phyloP scores from a whole-genome alignment of 2,888 invertebrate species.

The Corythucha ciliata region DNA sequence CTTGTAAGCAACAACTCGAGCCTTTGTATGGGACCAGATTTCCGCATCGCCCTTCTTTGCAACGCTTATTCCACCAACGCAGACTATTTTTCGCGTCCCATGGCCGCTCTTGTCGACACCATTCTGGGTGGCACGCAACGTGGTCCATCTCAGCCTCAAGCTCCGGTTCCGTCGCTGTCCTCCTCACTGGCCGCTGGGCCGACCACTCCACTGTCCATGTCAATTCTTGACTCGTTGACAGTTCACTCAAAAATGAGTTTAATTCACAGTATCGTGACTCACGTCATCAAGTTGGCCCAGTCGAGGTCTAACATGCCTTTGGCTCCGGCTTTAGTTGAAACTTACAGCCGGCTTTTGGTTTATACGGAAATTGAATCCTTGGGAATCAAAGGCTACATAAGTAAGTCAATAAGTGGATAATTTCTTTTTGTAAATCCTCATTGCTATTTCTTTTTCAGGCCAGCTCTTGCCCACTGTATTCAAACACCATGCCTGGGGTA shows the following conservation, averaged over 20 bases:
- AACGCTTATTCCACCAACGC: slow-evolving; percentile 93
- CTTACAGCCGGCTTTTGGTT: slow-evolving; percentile 83
- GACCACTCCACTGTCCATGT: slow-evolving; percentile 83
- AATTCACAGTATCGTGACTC: slow-evolving; percentile 74
- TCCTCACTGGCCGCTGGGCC: slow-evolving; percentile 51
- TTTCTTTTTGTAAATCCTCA: slow-evolving; percentile 4
- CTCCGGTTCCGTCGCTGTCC: slow-evolving; percentile 42
- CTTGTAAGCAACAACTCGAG: slow-evolving; percentile 60
- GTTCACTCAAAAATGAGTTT: slow-evolving; percentile 87
- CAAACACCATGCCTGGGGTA: slow-evolving; percentile 89
- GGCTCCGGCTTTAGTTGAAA: slow-evolving; percentile 88
- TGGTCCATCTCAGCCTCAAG: slow-evolving; percentile 38
- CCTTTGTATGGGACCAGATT: slow-evolving; percentile 73
- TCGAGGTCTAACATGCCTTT: slow-evolving; percentile 73
- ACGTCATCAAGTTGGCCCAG: slow-evolving; percentile 83
- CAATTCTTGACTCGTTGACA: slow-evolving; percentile 83
- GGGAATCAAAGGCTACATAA: slow-evolving; percentile 92
- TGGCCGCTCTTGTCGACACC: slow-evolving; percentile 84
- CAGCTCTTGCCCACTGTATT: slow-evolving; percentile 84
- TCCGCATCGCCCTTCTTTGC: slow-evolving; percentile 80
- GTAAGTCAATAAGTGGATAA: slow-evolving; percentile 46
- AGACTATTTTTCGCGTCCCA: slow-evolving; percentile 81
- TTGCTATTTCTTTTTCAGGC: slow-evolving; percentile 44
- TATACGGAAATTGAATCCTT: slow-evolving; percentile 95
- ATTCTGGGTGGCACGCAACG: slow-evolving; percentile 50